Evolutionary conservation across 2,113 vertebrate species (phyloP).

Genomic region (Vulpes lagopus): DNA sequence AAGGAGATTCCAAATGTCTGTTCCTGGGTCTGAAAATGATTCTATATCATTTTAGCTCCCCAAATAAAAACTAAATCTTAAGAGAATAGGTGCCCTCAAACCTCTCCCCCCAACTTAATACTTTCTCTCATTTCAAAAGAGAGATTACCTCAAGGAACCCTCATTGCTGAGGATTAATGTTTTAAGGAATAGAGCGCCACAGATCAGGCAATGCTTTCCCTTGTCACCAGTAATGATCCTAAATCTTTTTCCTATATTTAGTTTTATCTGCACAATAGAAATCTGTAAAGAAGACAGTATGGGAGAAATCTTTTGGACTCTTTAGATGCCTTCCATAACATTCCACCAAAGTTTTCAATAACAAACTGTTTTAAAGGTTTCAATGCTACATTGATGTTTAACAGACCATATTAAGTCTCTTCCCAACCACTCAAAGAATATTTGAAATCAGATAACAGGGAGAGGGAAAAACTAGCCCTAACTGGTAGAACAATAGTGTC

Average conservation of each 20-base stretch:
- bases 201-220: not conserved
- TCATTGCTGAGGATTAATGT: not conserved
- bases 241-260: not conserved
- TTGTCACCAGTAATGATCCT: not conserved
- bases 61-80: not conserved
- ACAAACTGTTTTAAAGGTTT: constrained; percentile 13
- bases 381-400: not conserved
- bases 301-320: not conserved
- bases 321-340: not conserved
- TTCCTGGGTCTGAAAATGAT: constrained; percentile 9
- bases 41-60: not conserved
- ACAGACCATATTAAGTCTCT: not conserved
- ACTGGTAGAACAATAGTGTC: not conserved
- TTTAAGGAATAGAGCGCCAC: not conserved
- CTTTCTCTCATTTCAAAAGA: constrained; percentile 39
- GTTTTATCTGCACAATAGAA: not conserved
- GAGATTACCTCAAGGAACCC: constrained; percentile 21
- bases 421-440: not conserved
- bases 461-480: not conserved
- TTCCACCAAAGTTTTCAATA: not conserved
- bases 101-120: not conserved
- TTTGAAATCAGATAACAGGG: not conserved
- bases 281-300: not conserved
- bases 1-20: not conserved
- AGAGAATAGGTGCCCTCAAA: not conserved